Base-by-base conservation (phyloP, 1,140 invertebrate genomes). In the Aphis craccivora region DNA sequence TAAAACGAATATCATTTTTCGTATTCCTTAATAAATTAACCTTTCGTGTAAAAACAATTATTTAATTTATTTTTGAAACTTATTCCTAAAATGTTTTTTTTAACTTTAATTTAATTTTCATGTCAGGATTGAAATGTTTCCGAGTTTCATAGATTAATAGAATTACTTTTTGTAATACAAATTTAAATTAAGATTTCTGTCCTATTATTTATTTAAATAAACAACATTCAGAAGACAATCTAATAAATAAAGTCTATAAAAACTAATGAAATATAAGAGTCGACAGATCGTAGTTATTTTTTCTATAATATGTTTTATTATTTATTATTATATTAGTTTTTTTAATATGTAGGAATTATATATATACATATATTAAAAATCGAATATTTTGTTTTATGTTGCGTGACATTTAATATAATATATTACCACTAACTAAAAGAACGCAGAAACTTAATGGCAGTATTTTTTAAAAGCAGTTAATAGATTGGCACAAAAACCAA, bases 391-490 rank as follows among this genome's bases (percentile, higher is more conserved):
- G 2, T n/a, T 45, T 60, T 88, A n/a, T 2, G 43, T 88, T 48
- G 45, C 83, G 83, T 84, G 45, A 22, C 43, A 35, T 40, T 51
- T 2, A 51, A 20, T 48, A 51, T 88, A 23, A 51, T 88, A n/a
- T 51, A 51, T 22, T 51, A n/a, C 20, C 86, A 48, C n/a, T n/a
- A n/a, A 76, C 60, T n/a, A n/a, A 76, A n/a, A n/a, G 0, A 51
- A 48, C 18, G 18, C n/a, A 51, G n/a, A 51, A 48, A 45, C 18
- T 43, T 87, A 30, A 45, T 87, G 11, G 18, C n/a, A n/a, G 14
- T 87, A 87, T 87, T 87, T 51, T 87, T 88, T n/a, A 76, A 35
- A 48, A 87, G 25, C 43, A n/a, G 11, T 87, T 43, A 87, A 87
- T 45, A 87, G 48, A 87, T 45, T 43, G 25, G 25, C 1, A 14